These are phyloP conservation scores for Nebria ingens DNA, from an alignment of 1,140 invertebrate species.

Conservation along the genomic window DNA sequence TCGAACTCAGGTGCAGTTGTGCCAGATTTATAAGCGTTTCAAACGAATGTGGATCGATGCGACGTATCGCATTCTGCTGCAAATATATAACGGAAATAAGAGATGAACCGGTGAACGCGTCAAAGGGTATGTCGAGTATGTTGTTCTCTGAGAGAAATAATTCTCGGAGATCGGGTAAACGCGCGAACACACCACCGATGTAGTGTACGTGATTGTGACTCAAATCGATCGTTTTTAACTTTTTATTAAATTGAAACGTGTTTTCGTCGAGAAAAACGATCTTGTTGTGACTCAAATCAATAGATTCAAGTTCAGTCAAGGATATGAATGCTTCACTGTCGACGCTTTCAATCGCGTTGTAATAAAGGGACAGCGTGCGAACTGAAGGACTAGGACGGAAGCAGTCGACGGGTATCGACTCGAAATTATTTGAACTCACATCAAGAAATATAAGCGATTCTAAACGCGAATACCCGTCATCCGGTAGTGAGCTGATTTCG, in stretches of 20 bases:
- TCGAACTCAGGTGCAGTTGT: constrained; percentile 76
- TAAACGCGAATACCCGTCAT: constrained; percentile 59
- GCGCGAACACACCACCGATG: constrained; percentile 68
- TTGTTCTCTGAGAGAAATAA: constrained; percentile 86
- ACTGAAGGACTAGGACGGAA: constrained; percentile 70
- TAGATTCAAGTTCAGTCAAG: constrained; percentile 61
- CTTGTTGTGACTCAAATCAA: constrained; percentile 82
- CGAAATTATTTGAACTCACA: constrained; percentile 77
- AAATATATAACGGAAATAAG: constrained; percentile 73
- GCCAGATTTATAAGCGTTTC: constrained; percentile 59
- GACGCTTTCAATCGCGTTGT: constrained; percentile 69
- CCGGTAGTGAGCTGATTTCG: constrained; percentile 58
- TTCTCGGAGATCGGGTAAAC: constrained; percentile 63
- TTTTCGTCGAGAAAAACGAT: constrained; percentile 60
- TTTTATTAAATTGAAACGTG: constrained; percentile 63
- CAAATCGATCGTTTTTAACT: constrained; percentile 69
- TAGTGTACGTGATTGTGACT: constrained; percentile 83
- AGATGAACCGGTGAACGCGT: constrained; percentile 67
- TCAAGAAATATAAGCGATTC: constrained; percentile 66
- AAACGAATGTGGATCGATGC: constrained; percentile 63
- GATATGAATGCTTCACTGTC: constrained; percentile 66
- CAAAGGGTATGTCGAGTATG: constrained; percentile 68
- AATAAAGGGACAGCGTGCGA: constrained; percentile 68
- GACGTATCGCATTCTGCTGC: constrained; percentile 74
- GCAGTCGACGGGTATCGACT: constrained; percentile 58